A percentile compares a stretch with the other conserved stretches of the same genome.
These are phyloP conservation scores for Cetoscarus ocellatus DNA, from an alignment of 2,797 vertebrate genomes.

Conservation along the genomic window DNA sequence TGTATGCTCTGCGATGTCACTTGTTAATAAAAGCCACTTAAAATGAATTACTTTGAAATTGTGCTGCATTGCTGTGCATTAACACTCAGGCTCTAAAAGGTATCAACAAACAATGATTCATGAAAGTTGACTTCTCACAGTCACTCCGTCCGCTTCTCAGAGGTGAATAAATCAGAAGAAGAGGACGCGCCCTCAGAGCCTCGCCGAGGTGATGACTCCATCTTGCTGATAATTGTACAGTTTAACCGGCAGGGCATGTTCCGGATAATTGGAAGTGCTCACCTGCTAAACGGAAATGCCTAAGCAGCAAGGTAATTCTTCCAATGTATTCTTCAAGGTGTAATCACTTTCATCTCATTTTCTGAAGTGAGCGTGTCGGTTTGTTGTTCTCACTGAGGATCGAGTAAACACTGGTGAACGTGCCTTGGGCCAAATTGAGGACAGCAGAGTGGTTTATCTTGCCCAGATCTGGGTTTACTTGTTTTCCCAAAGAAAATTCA, in stretches of 20 bases:
- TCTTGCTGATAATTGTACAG: constrained; percentile 70
- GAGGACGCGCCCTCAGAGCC: constrained; percentile 42
- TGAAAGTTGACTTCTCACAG: constrained; percentile 23
- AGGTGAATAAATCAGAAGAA: constrained; percentile 66
- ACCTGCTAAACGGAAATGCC: constrained; percentile 49
- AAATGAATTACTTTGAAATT: constrained; percentile 22
- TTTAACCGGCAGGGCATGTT: constrained; percentile 72
- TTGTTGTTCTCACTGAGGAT: constrained; percentile 25
- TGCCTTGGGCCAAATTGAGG: constrained; percentile 6
- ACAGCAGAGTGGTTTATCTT: constrained; percentile 8
- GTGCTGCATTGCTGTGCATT: neutral
- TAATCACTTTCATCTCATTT: constrained; percentile 52
- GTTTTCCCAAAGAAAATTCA: constrained; percentile 2
- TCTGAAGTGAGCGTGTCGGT: constrained; percentile 11
- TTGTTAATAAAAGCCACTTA: neutral
- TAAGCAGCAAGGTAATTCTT: constrained; percentile 49
- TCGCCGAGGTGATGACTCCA: constrained; percentile 66
- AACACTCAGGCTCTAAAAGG: neutral
- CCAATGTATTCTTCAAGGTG: constrained; percentile 57
- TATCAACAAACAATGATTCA: constrained; percentile 40
- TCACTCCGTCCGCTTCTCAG: constrained; percentile 30
- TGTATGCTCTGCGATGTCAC: neutral
- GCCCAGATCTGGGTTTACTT: constrained; percentile 13
- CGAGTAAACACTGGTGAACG: constrained; percentile 39
- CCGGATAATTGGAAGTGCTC: constrained; percentile 71